Evolutionary conservation across 1,140 invertebrate genomes (phyloP), one percentile per base, ranked within the genome.

Genomic region (Achatina immaculata): DNA sequence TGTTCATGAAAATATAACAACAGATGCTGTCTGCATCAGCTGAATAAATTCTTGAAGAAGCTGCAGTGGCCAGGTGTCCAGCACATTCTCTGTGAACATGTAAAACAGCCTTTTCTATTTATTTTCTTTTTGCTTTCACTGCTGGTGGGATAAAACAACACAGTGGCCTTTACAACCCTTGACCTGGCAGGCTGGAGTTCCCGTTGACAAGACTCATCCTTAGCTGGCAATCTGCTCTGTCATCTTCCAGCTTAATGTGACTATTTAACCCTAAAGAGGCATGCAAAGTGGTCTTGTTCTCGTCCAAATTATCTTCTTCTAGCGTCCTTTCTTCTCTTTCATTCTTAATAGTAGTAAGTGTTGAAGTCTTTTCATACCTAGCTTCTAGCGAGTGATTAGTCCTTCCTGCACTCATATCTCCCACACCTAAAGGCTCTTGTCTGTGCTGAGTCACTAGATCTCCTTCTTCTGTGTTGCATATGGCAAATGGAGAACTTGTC

Each of bases 301-400:
- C 68, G n/a, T 62, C 58, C 6, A 62, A 2, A 28, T 31, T 31
- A 62, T 16, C n/a, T 2, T 62, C 58, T 62, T 16, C 58, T 31
- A 31, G 31, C 0, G n/a, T 31, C n/a, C 55, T 58, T 62, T 31
- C 58, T 34, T 34, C 58, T 62, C 9, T 62, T 62, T 62, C 28
- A 62, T 31, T 62, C 3, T 31, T 28, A 62, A 31, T 4, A 31
- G 58, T 31, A 31, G 58, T 19, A 62, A 31, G 9, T 62, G 58
- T 34, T 62, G 58, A 62, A 62, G 58, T 62, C 58, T 62, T 62
- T 62, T 62, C 58, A 62, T 62, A 62, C 31, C 58, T 62, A 62
- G n/a, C 31, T 62, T 34, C 58, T 28, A 62, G 21, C 31, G n/a
- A 2, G 58, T 19, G 58, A 28, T 62, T 31, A 62, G 58, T 71